Evolutionary conservation across 2,888 invertebrate species (phyloP), one percentile per base, ranked within the genome.

Genomic region (Oscheius myriophilus): DNA sequence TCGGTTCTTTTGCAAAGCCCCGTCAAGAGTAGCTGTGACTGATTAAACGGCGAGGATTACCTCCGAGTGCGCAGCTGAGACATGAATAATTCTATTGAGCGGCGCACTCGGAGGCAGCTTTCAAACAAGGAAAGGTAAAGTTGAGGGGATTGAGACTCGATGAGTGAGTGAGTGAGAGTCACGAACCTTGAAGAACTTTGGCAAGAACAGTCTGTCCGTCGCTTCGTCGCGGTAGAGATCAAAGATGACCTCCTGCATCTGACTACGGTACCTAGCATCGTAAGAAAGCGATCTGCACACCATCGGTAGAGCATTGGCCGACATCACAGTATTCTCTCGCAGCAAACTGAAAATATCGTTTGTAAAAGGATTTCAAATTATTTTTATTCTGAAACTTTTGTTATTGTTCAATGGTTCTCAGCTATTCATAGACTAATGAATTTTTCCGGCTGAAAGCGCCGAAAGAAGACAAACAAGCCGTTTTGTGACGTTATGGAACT

Each of bases 211-310:
- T 69, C 75, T 78, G 43, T 75, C 75, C 6, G 76, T 82, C 14
- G 71, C 70, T 21, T 77, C 77, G 59, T 82, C 80, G 23, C 76
- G 75, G 69, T 80, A 82, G 41, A 82, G 63, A 59, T 82, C 81
- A 59, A 82, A 82, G 7, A 82, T 69, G 63, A 73, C 53, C 43
- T 82, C 80, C 68, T 80, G 68, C 26, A 68, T 26, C 12, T 68
- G 68, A 14, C 55, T 54, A 12, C 63, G 53, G 39, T 68, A 63
- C 25, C 55, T 66, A 12, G 68, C 62, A 63, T 68, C 68, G 18
- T 68, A 57, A 23, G 63, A 63, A 54, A 68, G 55, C 11, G 63
- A 63, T 25, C 68, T 59, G 51, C 43, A 61, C 2, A 61, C 53
- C 33, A 33, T 33, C 21, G 49, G 11, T 3, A 23, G 16, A 7